A percentile compares a stretch with the other conserved stretches of the same genome.
Evolutionary conservation across 2,113 vertebrate genomes (phyloP).

Genomic region (Limnothrissa miodon): DNA sequence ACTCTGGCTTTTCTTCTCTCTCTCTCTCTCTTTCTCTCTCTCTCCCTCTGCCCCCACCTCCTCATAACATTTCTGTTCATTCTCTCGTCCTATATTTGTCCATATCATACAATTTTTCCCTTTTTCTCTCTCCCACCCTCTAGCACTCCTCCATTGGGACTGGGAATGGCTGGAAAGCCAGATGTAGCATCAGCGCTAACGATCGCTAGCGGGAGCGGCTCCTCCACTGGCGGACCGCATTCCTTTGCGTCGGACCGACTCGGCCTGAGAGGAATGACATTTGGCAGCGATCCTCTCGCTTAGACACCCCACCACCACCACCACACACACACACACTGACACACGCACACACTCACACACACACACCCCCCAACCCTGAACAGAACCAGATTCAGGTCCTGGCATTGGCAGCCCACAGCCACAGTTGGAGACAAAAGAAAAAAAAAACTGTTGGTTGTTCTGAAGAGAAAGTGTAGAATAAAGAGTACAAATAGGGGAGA

Average conservation of each 20-base stretch:
- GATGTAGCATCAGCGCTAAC: background rate
- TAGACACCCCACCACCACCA: too few species aligned
- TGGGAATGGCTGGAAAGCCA: slow-evolving; percentile 10
- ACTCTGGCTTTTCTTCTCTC: background rate
- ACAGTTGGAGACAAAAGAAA: slow-evolving; percentile 25
- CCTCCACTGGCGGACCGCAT: background rate
- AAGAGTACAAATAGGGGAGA: background rate
- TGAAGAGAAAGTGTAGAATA: slow-evolving; percentile 27
- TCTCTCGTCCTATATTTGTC: slow-evolving; percentile 33
- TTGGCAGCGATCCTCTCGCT: slow-evolving; percentile 36
- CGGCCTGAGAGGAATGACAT: slow-evolving; percentile 30
- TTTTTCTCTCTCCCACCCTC: background rate
- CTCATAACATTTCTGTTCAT: slow-evolving; percentile 30
- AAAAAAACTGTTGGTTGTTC: slow-evolving; percentile 24
- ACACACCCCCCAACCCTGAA: slow-evolving; percentile 30
- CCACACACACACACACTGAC: too few species aligned
- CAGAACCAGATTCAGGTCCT: slow-evolving; percentile 37
- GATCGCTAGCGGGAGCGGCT: slow-evolving; percentile 16
- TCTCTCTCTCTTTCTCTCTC: background rate
- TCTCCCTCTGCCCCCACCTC: background rate
- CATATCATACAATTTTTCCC: background rate
- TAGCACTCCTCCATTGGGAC: slow-evolving; percentile 25
- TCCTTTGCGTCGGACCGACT: background rate
- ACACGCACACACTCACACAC: too few species aligned
- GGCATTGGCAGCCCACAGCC: background rate